Evolutionary conservation across 2,797 vertebrate species (phyloP).

Genomic region (Brachyrhaphis roseni): DNA sequence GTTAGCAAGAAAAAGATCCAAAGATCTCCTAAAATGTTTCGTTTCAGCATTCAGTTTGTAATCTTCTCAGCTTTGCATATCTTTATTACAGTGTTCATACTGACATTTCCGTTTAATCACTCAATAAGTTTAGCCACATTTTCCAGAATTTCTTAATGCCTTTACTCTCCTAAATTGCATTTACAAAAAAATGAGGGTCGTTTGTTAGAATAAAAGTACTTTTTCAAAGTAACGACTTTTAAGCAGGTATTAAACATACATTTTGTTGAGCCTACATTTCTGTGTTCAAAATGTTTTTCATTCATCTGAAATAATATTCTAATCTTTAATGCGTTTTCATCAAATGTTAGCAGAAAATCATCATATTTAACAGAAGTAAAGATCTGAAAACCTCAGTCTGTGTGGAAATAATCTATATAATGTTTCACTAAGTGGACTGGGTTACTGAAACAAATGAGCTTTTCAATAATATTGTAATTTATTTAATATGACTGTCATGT

Average conservation of each 20-base stretch:
- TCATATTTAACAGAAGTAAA: not conserved
- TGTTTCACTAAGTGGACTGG: not conserved
- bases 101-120: not conserved
- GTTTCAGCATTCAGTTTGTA: not conserved
- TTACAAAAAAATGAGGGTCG: too few relatives aligned
- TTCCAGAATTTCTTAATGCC: not conserved
- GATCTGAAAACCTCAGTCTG: not conserved
- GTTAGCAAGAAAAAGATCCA: not conserved
- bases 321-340: not conserved
- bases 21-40: not conserved
- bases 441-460: not conserved
- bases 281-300: not conserved
- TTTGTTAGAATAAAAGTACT: not conserved
- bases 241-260: not conserved
- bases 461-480: conserved; percentile 8
- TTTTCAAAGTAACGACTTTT: not conserved
- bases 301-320: not conserved
- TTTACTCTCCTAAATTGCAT: not conserved
- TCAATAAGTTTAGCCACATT: not conserved
- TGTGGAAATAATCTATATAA: not conserved
- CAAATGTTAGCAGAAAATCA: not conserved
- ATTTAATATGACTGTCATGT: not conserved
- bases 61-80: not conserved
- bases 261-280: not conserved
- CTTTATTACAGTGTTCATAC: not conserved